A percentile compares a stretch with the other conserved stretches of the same genome.
Evolutionary conservation across 2,888 invertebrate genomes (phyloP).

Genomic region (Zhuqinia jingwanae): DNA sequence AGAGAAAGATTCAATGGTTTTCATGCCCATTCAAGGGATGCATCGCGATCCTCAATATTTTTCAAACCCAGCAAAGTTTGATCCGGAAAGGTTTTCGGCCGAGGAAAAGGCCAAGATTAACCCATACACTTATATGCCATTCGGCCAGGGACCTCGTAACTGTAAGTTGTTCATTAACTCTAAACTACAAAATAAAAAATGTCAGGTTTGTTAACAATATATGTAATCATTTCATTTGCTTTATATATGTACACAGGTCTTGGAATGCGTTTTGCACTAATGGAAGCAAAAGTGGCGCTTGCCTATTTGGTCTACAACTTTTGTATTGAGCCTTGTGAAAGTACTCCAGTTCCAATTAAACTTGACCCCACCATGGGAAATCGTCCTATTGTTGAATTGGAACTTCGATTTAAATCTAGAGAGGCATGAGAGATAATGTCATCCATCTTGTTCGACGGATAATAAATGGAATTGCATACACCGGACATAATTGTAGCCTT

Average conservation of each 20-base stretch:
- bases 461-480: no score
- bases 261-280: slow-evolving; percentile 74
- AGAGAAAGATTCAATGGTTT: slow-evolving; percentile 57
- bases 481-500: no score
- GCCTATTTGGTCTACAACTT: slow-evolving; percentile 70
- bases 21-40: slow-evolving; percentile 57
- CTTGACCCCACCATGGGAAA: slow-evolving; percentile 45
- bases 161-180: slow-evolving; percentile 53
- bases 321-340: slow-evolving; percentile 62
- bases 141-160: slow-evolving; percentile 72
- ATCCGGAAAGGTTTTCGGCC: slow-evolving; percentile 69
- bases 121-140: slow-evolving; percentile 73
- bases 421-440: neutral
- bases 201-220: neutral
- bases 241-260: no score
- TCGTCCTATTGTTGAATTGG: slow-evolving; percentile 50
- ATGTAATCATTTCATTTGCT: no score
- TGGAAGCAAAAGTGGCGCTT: slow-evolving; percentile 73
- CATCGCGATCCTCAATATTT: slow-evolving; percentile 69
- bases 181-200: neutral
- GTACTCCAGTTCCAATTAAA: slow-evolving; percentile 70
- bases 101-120: slow-evolving; percentile 73
- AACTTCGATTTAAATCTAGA: slow-evolving; percentile 61
- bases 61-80: slow-evolving; percentile 74
- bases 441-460: no score